Base-by-base conservation (phyloP, 2,888 invertebrate genomes). In the Pandemis heparana region DNA sequence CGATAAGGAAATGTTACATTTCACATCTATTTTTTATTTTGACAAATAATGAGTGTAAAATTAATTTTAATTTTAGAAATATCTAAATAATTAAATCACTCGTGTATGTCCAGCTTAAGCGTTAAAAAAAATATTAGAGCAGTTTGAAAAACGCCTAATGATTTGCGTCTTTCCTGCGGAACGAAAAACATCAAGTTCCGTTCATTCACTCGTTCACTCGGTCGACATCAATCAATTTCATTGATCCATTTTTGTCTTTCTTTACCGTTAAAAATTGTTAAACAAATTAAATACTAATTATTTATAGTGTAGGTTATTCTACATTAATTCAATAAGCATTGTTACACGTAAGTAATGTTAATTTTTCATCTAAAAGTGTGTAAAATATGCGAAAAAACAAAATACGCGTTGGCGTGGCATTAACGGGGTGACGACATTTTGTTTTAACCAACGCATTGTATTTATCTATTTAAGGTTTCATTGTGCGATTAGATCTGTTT, bases 381-480 rank as follows among this genome's bases (percentile, higher is more conserved):
- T 67, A 74, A 67, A 48, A 60, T 46, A 16, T 62, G 74, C 23
- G 41, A 56, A 67, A 74, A 66, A 48, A 62, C 43, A 39, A 74
- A 70, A 61, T 74, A 70, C 69, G 41, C 67, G 73, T 53, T 88
- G 87, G 87, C 93, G 92, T 94, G 93, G 94, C 93, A 91, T 89
- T 88, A 82, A 87, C 84, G 86, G 85, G 80, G 82, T 87, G 92
- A 84, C 92, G 94, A 94, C 94, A 94, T 94, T 88, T 94, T 94
- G 94, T 94, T 92, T 92, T 89, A 85, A 87, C 85, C 63, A 70
- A 62, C 71, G 70, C 90, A 85, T 90, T 90, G 89, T 92, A 91
- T 90, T 88, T 89, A 90, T 89, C 83, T 88, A 87, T 88, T 84
- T 87, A 87, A 84, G 80, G 79, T 75, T 74, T 70, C 64, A 74